These are phyloP conservation scores for Helicoverpa assulta DNA, from an alignment of 2,888 invertebrate genomes.

Conservation along the genomic window DNA sequence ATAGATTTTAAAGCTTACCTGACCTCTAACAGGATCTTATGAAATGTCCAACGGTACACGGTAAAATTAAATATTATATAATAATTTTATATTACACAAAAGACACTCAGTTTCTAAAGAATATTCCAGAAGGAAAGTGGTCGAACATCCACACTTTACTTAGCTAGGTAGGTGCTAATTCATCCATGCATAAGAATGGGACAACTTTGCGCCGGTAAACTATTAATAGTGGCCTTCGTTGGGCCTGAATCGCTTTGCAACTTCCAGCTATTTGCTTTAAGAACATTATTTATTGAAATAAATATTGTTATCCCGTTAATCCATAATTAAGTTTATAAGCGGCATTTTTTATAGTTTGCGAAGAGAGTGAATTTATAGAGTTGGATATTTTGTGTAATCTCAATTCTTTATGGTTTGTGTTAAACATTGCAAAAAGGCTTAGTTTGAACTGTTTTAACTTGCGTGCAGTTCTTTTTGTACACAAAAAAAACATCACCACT, in stretches of 20 bases:
- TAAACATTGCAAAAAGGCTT: not conserved
- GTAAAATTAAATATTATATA: no score
- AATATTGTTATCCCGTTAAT: constrained; percentile 49
- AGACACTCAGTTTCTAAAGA: constrained; percentile 19
- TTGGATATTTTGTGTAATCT: not conserved
- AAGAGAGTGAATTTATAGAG: not conserved
- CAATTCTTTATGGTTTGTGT: not conserved
- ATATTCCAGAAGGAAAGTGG: constrained; percentile 40
- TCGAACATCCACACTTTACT: constrained; percentile 56
- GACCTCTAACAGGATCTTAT: no score
- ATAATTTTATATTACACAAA: not conserved
- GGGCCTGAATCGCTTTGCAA: constrained; percentile 67
- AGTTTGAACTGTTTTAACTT: not conserved
- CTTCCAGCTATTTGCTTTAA: constrained; percentile 61
- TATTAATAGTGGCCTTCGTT: constrained; percentile 75
- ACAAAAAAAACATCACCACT: not conserved
- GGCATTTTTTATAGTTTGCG: constrained; percentile 8
- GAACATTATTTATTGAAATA: constrained; percentile 56
- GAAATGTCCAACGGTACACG: no score
- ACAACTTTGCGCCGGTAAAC: constrained; percentile 68
- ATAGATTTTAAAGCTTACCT: not conserved
- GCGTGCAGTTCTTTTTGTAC: no score
- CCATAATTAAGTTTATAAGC: constrained; percentile 26
- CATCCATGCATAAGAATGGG: constrained; percentile 77
- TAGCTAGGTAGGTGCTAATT: constrained; percentile 67